phyloP scores from a whole-genome alignment of 2,113 vertebrate genomes.

The Anolis sagrei region DNA sequence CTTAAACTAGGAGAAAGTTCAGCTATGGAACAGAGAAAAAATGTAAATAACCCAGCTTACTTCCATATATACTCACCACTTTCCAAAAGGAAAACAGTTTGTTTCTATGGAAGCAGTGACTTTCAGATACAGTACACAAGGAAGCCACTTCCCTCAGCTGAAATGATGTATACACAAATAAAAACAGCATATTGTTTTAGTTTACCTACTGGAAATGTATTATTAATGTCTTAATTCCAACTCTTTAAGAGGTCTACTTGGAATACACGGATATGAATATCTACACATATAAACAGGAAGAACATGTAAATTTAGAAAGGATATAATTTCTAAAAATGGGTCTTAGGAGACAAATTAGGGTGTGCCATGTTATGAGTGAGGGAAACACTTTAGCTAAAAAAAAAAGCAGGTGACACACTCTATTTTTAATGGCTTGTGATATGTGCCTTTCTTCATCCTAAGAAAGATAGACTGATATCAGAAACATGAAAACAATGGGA shows the following conservation, averaged over 20 bases:
- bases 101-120: not conserved
- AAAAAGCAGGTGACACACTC: not conserved
- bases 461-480: not conserved
- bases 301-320: not conserved
- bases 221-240: not conserved
- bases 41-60: constrained; percentile 26
- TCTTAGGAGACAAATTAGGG: too few relatives aligned
- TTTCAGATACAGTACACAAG: not conserved
- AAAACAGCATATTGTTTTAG: not conserved
- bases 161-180: not conserved
- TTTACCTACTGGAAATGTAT: not conserved
- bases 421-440: not conserved
- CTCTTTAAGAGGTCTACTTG: too few relatives aligned
- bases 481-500: not conserved
- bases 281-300: not conserved
- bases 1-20: constrained; percentile 32
- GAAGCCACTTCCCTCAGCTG: not conserved
- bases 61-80: constrained; percentile 14
- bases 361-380: not conserved
- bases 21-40: not conserved
- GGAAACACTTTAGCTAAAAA: not conserved
- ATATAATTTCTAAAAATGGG: not conserved
- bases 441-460: not conserved
- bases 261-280: not conserved
- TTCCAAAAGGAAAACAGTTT: constrained; percentile 26